phyloP scores from a whole-genome alignment of 2,797 vertebrate species.

The Tapirus indicus region DNA sequence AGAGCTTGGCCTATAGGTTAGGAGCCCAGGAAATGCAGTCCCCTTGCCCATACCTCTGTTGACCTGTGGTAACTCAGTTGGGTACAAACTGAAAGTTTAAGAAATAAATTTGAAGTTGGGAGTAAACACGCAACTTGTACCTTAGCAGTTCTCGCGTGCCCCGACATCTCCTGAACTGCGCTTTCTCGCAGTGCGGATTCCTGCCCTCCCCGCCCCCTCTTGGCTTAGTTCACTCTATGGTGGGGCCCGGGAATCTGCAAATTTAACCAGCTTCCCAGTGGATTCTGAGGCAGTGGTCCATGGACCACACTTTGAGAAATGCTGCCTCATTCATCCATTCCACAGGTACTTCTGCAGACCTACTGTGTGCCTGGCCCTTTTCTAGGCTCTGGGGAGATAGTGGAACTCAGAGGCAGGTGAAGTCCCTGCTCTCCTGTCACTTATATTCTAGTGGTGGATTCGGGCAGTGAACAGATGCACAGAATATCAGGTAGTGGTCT shows the following conservation, averaged over 20 bases:
- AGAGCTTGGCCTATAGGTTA: background rate
- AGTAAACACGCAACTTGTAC: fast-evolving
- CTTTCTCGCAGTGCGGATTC: background rate
- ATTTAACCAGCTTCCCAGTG: fast-evolving
- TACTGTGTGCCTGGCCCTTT: background rate
- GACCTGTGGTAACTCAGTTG: background rate
- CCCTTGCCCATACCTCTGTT: background rate
- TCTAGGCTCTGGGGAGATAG: background rate
- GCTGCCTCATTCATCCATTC: background rate
- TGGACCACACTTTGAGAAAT: background rate
- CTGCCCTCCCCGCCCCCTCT: background rate
- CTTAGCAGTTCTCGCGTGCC: background rate
- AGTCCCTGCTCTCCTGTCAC: background rate
- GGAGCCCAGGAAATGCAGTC: background rate
- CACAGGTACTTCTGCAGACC: background rate
- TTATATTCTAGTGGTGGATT: background rate
- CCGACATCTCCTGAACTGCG: fast-evolving
- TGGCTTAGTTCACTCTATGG: background rate
- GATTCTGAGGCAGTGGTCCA: background rate
- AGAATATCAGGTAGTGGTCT: fast-evolving
- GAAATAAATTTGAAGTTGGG: background rate
- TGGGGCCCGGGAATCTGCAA: background rate
- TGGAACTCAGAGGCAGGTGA: background rate
- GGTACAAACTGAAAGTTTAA: background rate
- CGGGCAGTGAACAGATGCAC: background rate